phyloP scores from a whole-genome alignment of 2,888 invertebrate genomes.

The Macrophya annulata region DNA sequence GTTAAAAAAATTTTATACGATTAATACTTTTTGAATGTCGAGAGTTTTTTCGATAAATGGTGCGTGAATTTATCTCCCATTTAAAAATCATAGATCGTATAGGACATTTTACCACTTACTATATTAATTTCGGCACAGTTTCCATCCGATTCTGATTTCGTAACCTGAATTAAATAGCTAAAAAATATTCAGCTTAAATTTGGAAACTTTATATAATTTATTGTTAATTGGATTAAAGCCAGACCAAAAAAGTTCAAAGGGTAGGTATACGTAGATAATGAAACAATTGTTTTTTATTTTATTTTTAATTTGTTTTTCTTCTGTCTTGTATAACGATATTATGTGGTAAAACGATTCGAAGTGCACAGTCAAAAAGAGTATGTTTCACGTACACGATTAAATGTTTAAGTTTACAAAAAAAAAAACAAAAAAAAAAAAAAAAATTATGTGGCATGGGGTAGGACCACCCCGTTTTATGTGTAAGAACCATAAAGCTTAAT shows the following conservation, averaged over 20 bases:
- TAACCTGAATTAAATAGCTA: background rate
- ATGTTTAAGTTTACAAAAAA: constrained; percentile 67
- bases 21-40: background rate
- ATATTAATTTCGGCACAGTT: no score
- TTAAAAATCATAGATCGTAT: background rate
- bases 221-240: background rate
- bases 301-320: no score
- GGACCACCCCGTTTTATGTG: constrained; percentile 75
- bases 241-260: background rate
- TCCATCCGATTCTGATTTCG: background rate
- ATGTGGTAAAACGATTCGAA: constrained; percentile 24
- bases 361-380: constrained; percentile 26
- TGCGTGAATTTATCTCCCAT: background rate
- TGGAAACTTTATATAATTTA: background rate
- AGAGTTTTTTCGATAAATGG: background rate
- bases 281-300: background rate
- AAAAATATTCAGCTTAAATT: background rate
- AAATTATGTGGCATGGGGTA: constrained; percentile 73
- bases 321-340: background rate
- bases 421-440: constrained; percentile 35
- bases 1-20: background rate
- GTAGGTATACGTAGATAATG: background rate
- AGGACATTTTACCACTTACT: background rate
- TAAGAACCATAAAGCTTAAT: constrained; percentile 79
- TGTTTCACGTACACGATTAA: constrained; percentile 61